A percentile compares a stretch with the other conserved stretches of the same genome.
Evolutionary conservation across 2,888 invertebrate genomes (phyloP).

Genomic region (Cyrtodaria siliqua): DNA sequence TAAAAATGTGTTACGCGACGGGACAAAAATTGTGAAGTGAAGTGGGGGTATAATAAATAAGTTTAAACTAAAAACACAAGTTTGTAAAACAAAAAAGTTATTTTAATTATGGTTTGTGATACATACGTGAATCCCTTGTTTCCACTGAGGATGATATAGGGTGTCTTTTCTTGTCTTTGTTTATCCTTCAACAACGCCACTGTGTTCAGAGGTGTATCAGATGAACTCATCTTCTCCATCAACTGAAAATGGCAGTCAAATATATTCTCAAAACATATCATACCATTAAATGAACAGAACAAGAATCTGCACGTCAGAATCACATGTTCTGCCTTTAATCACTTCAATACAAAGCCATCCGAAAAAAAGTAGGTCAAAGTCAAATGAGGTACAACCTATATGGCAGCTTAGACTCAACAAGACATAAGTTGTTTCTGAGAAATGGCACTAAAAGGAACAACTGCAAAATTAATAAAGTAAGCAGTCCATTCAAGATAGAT

Average conservation of each 20-base stretch:
- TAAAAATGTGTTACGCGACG: too few relatives aligned
- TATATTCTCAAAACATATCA: not conserved
- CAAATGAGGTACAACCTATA: too few relatives aligned
- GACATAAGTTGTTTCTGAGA: too few relatives aligned
- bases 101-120: not conserved
- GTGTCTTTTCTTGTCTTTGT: slow-evolving; percentile 97
- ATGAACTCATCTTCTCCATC: slow-evolving; percentile 99
- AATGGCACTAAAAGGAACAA: too few relatives aligned
- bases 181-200: slow-evolving; percentile 97
- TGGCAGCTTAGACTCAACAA: too few relatives aligned
- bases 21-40: not conserved
- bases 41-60: not conserved
- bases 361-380: too few relatives aligned
- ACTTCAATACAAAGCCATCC: too few relatives aligned
- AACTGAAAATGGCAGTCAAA: slow-evolving; percentile 89
- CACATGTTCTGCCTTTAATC: too few relatives aligned
- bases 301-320: too few relatives aligned
- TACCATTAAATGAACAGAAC: not conserved
- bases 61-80: too few relatives aligned
- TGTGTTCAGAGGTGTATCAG: slow-evolving; percentile 98
- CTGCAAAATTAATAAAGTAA: too few relatives aligned
- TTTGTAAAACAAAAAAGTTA: not conserved
- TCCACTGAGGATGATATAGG: slow-evolving; percentile 97
- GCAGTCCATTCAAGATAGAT: too few relatives aligned
- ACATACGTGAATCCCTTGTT: slow-evolving; percentile 82